Conservation (phyloP, 2,888 invertebrate genomes). For the Eumerus sabulonum region DNA sequence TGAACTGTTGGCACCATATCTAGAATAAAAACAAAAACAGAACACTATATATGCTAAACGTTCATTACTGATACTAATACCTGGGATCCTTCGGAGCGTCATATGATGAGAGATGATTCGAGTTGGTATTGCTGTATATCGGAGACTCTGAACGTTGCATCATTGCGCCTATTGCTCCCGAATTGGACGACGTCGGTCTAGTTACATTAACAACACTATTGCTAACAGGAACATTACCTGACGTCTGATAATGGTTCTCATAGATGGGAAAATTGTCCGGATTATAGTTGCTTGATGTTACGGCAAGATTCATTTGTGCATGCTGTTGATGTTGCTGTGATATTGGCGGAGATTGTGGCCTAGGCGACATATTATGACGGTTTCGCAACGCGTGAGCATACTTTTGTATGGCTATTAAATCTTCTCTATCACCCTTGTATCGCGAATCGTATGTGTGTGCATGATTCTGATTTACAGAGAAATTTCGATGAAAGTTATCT, state of each 20-base stretch:
- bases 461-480: slow-evolving; percentile 76
- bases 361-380: slow-evolving; percentile 72
- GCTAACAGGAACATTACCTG: slow-evolving; percentile 70
- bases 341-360: slow-evolving; percentile 71
- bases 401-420: slow-evolving; percentile 67
- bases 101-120: slow-evolving; percentile 66
- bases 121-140: slow-evolving; percentile 81
- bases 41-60: neutral
- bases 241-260: slow-evolving; percentile 79
- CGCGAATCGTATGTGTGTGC: slow-evolving; percentile 75
- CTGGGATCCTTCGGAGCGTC: slow-evolving; percentile 66
- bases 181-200: slow-evolving; percentile 35
- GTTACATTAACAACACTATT: slow-evolving; percentile 37
- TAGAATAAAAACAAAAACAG: slow-evolving; percentile 5
- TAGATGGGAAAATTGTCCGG: slow-evolving; percentile 81
- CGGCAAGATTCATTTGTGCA: slow-evolving; percentile 71
- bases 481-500: slow-evolving; percentile 78
- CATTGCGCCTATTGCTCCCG: slow-evolving; percentile 43
- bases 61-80: slow-evolving; percentile 34
- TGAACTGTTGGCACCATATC: slow-evolving; percentile 73
- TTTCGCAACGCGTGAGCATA: slow-evolving; percentile 73
- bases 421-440: slow-evolving; percentile 58
- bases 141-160: slow-evolving; percentile 79
- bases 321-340: slow-evolving; percentile 69
- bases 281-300: slow-evolving; percentile 67